Conservation (phyloP, 2,113 vertebrate genomes). For the Rhadina sibilatrix region DNA sequence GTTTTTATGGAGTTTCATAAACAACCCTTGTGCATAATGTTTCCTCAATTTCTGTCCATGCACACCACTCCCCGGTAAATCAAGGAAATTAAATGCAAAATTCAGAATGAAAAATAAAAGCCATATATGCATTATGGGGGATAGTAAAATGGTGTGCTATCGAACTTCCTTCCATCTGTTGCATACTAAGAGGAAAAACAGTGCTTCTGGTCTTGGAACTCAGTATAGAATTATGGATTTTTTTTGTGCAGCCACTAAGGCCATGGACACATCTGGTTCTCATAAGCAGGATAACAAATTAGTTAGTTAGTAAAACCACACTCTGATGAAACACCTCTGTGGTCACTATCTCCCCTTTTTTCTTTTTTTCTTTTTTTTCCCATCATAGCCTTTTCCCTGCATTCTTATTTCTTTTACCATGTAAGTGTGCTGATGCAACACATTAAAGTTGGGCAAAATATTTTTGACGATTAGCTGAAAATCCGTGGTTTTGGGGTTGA, state of each 20-base stretch:
- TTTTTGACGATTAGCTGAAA: not conserved
- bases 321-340: not conserved
- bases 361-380: not conserved
- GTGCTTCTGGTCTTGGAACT: not conserved
- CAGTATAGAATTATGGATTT: not conserved
- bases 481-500: not conserved
- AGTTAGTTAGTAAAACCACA: not conserved
- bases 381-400: not conserved
- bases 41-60: not conserved
- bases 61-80: not conserved
- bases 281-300: not conserved
- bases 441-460: not conserved
- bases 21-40: not conserved
- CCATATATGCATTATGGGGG: not conserved
- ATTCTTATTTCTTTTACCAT: not conserved
- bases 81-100: not conserved
- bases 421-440: not conserved
- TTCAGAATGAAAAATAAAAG: not conserved
- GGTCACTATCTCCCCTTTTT: not conserved
- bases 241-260: not conserved
- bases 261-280: not conserved
- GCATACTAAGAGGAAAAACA: not conserved
- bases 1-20: slow-evolving; percentile 9
- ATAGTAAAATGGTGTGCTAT: not conserved
- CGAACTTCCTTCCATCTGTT: not conserved